Evolutionary conservation across 2,113 vertebrate genomes (phyloP).

Genomic region (Herpailurus yagouaroundi): DNA sequence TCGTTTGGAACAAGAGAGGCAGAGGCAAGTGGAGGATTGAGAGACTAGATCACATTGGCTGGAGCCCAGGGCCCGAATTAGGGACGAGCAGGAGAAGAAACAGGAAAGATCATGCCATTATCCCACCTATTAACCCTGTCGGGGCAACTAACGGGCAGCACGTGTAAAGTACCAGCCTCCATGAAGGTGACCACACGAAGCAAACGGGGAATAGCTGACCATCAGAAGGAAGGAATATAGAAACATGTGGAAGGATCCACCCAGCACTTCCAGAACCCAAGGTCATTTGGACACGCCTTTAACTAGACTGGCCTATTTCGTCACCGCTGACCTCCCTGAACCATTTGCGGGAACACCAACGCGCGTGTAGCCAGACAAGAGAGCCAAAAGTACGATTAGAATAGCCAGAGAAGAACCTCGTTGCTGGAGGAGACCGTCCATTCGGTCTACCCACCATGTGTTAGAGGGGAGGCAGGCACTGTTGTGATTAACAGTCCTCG

Average conservation of each 20-base stretch:
- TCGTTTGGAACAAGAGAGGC: not conserved
- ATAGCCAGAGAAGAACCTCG: not conserved
- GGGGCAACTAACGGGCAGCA: not conserved
- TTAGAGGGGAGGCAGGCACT: not conserved
- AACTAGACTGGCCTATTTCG: not conserved
- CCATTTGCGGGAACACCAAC: not conserved
- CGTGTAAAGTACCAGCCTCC: not conserved
- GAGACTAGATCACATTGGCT: not conserved
- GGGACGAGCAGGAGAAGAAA: not conserved
- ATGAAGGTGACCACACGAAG: not conserved
- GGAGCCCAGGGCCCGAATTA: not conserved
- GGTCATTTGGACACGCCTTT: not conserved
- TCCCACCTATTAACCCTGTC: not conserved
- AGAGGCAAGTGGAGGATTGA: not conserved
- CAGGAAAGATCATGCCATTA: accelerated
- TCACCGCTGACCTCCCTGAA: not conserved
- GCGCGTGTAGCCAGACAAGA: accelerated
- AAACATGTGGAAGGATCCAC: accelerated
- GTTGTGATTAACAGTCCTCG: not conserved
- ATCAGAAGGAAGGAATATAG: not conserved
- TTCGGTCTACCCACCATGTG: not conserved
- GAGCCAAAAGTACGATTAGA: not conserved
- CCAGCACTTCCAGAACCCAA: not conserved
- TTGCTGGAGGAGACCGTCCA: not conserved
- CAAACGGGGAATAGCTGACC: not conserved